Base-by-base conservation (phyloP, 2,113 vertebrate species). In the Sprattus sprattus region DNA sequence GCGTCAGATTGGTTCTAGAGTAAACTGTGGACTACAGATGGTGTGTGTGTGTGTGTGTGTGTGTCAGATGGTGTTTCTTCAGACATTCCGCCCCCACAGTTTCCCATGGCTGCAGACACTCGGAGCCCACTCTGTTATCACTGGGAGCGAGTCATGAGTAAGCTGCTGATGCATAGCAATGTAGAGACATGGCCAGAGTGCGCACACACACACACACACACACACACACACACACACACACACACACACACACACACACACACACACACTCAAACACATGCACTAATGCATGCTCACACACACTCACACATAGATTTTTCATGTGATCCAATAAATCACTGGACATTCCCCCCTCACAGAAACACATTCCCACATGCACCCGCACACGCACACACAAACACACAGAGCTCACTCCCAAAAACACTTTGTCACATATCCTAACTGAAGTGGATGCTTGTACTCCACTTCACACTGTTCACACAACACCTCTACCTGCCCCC, bases 41-140 rank as follows among this genome's bases (percentile, higher is more conserved):
- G 89, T 75, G 39, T 39, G 39, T 39, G 39, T 39, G 39, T 39
- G 39, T 39, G 39, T 39, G 39, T 39, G 39, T 39, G 39, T 39
- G 39, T 39, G 39, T 39, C 90, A 93, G 92, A 93, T 92, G 89
- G 89, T 75, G 85, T 86, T 47, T 83, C 50, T 54, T 91, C 80
- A 52, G 91, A 94, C 92, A 94, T 94, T 94, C 93, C 92, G 57
- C 87, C 87, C 84, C 88, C 88, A 86, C 45, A 92, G 91, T 94
- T 94, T 94, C 93, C 93, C 93, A 94, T 93, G 93, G 2, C 85
- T 89, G 91, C 93, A 87, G 85, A 13, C 86, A 87, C 83, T 87
- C 93, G 91, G 92, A 93, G 90, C 93, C 92, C 93, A 89, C 91
- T 86, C 84, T 89, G 90, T 91, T 90, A 91, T 91, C 90, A 82